These are phyloP conservation scores for Acanthurus leucopareius DNA, from an alignment of 2,797 vertebrate genomes.

Conservation along the genomic window DNA sequence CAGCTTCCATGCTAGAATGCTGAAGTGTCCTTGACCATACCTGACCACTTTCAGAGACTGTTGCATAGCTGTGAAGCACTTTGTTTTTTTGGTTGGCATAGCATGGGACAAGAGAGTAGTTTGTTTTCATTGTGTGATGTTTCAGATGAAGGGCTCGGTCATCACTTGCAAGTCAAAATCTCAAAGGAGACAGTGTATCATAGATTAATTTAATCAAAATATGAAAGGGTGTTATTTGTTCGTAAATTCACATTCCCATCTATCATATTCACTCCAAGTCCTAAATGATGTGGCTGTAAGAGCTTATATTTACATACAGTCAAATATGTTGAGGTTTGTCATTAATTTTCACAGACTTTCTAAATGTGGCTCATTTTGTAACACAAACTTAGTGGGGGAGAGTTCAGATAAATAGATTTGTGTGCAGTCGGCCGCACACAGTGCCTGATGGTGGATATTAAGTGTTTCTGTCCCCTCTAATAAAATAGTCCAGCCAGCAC, in stretches of 20 bases:
- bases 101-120: constrained; percentile 11
- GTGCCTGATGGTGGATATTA: constrained; percentile 75
- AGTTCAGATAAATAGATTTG: constrained; percentile 80
- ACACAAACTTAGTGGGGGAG: constrained; percentile 67
- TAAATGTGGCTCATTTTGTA: constrained; percentile 69
- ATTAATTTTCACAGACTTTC: constrained; percentile 71
- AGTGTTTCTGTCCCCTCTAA: constrained; percentile 83
- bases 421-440: constrained; percentile 60
- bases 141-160: constrained; percentile 7
- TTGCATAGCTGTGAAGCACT: neutral
- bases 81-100: constrained; percentile 11
- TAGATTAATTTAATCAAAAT: constrained; percentile 36
- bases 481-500: constrained; percentile 77
- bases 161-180: constrained; percentile 24
- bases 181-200: constrained; percentile 3
- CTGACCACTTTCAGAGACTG: neutral
- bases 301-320: constrained; percentile 71
- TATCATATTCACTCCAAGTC: constrained; percentile 35
- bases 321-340: constrained; percentile 58
- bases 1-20: neutral
- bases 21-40: constrained; percentile 12
- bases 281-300: constrained; percentile 59
- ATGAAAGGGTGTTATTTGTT: constrained; percentile 47
- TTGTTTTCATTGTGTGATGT: neutral
- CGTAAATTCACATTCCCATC: constrained; percentile 52